Evolutionary conservation across 1,140 invertebrate species (phyloP), one percentile per base, ranked within the genome.

Genomic region (Camponotus vicinus): DNA sequence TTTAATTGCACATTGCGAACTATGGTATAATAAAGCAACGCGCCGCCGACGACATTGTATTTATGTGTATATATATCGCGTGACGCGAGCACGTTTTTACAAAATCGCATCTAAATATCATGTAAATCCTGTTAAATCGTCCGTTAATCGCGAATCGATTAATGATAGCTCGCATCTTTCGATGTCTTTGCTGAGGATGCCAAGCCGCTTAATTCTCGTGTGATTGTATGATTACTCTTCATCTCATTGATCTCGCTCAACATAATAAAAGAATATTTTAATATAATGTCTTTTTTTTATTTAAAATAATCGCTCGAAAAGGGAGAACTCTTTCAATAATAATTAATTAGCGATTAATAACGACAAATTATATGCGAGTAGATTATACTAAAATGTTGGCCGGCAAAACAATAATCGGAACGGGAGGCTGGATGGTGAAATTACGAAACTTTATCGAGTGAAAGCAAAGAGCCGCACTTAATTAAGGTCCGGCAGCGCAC

Each of bases 21-120:
- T 83, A 73, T 63, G 79, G 37, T 83, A 83, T 83, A 83, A 83
- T 83, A 73, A 83, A 83, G 79, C 52, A 40, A 82, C 59, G 45
- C 11, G 45, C 49, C 63, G n/a, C 8, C 64, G 40, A 34, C 52
- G 79, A 21, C 69, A 57, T 83, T 45, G 64, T 27, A 13, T 37
- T n/a, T 27, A 18, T 45, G 37, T 21, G n/a, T 27, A 27, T 45
- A 45, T 49, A 49, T 49, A 11, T 34, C 52, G 37, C 8, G 21
- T 8, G 42, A 45, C 42, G 45, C 21, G 45, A 37, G 18, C 18
- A 27, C 5, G 59, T 83, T 83, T 83, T 83, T 73, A 52, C 18
- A 49, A 73, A 83, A 73, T 83, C 57, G 42, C 69, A 34, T 13
- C 34, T 49, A 21, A 27, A 59, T n/a, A 55, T 82, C 67, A 27